Base-by-base conservation (phyloP, 2,113 vertebrate species). In the Speoplatyrhinus poulsoni region DNA sequence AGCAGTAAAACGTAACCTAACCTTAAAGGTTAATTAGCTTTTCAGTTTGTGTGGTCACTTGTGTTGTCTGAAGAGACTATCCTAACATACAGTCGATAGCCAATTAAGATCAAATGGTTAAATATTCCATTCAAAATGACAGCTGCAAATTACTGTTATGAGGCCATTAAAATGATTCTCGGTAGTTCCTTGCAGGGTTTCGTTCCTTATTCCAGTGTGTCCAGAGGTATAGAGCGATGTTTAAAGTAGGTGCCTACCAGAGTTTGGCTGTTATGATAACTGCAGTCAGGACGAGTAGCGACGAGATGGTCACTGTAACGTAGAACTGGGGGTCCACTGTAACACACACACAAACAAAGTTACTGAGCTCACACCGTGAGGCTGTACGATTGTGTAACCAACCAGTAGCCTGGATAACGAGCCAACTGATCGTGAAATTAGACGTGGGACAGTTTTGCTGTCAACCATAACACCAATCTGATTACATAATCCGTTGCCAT, bases 311-410 rank as follows among this genome's bases (percentile, higher is more conserved):
- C 85, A 94, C 91, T 32, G 93, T 94, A 84, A 94, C 93, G 72
- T 94, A 94, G 88, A 94, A 94, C 90, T 94, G 93, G 81, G 93
- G 93, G 87, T 94, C 93, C 81, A 94, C 93, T 93, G 88, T 71
- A 88, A 87, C 74, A 82, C 60, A 84, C 19, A 81, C 53, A 88
- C 11, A 79, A 60, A 68, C 46, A 75, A 67, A 32, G 46, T 82
- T 84, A 84, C 58, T 65, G 6, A 70, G 75, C 17, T 75, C 57
- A 70, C 17, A 77, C 74, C 26, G 46, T 73, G 70, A 62, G 59
- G 50, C 17, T 72, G 65, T 74, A 50, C 73, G 69, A 73, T 49
- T 80, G 66, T 63, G 72, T 58, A 61, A 70, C 46, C 86, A 76
- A 60, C 17, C 48, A 69, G 50, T 67, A 69, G 77, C 70, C 70